Conservation (phyloP, 2,797 vertebrate species). For the Arremon brunneinucha region DNA sequence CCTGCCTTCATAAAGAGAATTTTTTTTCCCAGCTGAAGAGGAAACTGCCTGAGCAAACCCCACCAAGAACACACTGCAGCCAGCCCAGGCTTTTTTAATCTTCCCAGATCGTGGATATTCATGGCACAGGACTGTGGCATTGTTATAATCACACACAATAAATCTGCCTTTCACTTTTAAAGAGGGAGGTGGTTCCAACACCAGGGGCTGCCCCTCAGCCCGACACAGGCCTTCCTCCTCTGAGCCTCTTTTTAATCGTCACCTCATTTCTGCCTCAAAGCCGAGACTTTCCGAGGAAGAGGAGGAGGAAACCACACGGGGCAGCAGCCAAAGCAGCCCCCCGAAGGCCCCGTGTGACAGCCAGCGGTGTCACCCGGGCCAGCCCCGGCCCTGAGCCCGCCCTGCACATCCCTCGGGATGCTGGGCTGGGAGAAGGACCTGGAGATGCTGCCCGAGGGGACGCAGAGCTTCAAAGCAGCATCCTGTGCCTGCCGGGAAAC, state of each 20-base stretch:
- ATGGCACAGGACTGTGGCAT: accelerated
- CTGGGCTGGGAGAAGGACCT: neutral
- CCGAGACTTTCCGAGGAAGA: neutral
- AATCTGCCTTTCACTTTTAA: neutral
- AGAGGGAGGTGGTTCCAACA: neutral
- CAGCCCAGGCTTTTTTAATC: neutral
- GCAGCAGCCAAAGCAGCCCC: neutral
- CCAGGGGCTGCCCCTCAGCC: neutral
- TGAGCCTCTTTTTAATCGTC: neutral
- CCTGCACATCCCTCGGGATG: neutral
- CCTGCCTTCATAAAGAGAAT: neutral
- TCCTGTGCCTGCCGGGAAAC: neutral
- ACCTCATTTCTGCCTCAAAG: conserved; percentile 62
- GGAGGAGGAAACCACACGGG: neutral
- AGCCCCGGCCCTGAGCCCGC: neutral
- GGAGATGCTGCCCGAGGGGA: accelerated
- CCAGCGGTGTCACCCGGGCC: neutral
- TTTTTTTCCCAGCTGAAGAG: neutral
- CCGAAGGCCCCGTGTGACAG: conserved; percentile 12
- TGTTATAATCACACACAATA: neutral
- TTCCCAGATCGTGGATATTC: accelerated
- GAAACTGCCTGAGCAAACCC: neutral
- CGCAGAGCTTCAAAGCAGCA: neutral
- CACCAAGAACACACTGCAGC: accelerated
- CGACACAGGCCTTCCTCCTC: neutral